These are phyloP conservation scores for Ptychobarbus kaznakovi DNA, from an alignment of 2,797 vertebrate species.

Conservation along the genomic window DNA sequence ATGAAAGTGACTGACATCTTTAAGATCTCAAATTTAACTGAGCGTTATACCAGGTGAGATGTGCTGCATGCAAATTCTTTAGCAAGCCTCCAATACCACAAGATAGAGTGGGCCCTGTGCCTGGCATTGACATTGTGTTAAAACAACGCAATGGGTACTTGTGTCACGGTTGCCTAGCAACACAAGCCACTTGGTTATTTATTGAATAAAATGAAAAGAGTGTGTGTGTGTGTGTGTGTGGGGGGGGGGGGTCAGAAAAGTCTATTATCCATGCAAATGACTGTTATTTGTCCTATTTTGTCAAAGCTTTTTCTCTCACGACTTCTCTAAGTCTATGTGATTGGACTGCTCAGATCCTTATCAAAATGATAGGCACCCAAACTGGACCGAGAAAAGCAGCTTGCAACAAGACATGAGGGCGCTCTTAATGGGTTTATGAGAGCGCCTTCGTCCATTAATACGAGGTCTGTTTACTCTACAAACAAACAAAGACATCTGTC, in stretches of 20 bases:
- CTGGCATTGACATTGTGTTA: constrained; percentile 66
- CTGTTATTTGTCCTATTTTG: constrained; percentile 68
- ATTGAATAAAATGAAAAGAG: constrained; percentile 68
- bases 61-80: constrained; percentile 42
- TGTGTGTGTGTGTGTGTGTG: not conserved
- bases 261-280: constrained; percentile 74
- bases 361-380: constrained; percentile 58
- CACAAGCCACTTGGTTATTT: constrained; percentile 76
- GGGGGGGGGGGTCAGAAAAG: constrained; percentile 39
- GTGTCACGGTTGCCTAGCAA: constrained; percentile 78
- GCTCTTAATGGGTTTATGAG: constrained; percentile 45
- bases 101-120: constrained; percentile 62
- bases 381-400: constrained; percentile 48
- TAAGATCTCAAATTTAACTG: not conserved
- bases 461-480: constrained; percentile 39
- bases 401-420: constrained; percentile 52
- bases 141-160: constrained; percentile 72
- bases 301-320: constrained; percentile 61
- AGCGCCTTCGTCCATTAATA: constrained; percentile 37
- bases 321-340: constrained; percentile 60
- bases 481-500: constrained; percentile 28
- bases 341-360: constrained; percentile 62
- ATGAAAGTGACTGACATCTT: constrained; percentile 27
- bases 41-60: constrained; percentile 10
- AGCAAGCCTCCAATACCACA: constrained; percentile 51